Base-by-base conservation (phyloP, 2,888 invertebrate species). In the Lagria hirta region DNA sequence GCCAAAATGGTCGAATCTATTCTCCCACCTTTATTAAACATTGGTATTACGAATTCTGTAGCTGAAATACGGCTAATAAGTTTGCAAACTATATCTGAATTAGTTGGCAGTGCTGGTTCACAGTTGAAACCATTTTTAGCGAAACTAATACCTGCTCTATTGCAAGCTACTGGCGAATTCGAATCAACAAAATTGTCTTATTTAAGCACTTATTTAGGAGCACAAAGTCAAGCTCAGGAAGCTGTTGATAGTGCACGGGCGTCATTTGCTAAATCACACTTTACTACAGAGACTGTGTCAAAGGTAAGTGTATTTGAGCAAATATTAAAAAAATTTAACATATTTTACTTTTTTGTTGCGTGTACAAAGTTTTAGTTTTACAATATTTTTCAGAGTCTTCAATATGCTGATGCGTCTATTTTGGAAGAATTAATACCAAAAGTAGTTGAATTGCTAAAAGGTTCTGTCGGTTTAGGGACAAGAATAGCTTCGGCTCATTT, bases 241-340 rank as follows among this genome's bases (percentile, higher is more conserved):
- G 73, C 79, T 13, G 77, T 92, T 0, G 94, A 95, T 66, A 84
- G 81, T 51, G 79, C 86, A 43, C 75, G 94, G 40, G 88, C 91
- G 4, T 84, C 82, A 37, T 84, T 86, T 1, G 89, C 91, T 0
- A 84, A 86, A 60, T 84, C 84, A 1, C 90, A 94, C 66, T 88
- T 91, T 46, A 90, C 93, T 45, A 90, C 89, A 51, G 91, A 93
- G 61, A 89, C 91, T 2, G 84, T 92, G 20, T 82, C 86, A 24
- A 86, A 88, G 73, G 88, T 86, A 64, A 55, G 57, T 37, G 15
- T 20, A 7, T 18, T 29, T 7, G 14, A 16, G 14, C n/a, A n/a
- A n/a, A n/a, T n/a, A n/a, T n/a, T n/a, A n/a, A n/a, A n/a, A n/a
- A n/a, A n/a, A 11, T 28, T 8, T n/a, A 27, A 8, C 26, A 8